Base-by-base conservation (phyloP, 2,888 invertebrate species). In the Laothoe populi region DNA sequence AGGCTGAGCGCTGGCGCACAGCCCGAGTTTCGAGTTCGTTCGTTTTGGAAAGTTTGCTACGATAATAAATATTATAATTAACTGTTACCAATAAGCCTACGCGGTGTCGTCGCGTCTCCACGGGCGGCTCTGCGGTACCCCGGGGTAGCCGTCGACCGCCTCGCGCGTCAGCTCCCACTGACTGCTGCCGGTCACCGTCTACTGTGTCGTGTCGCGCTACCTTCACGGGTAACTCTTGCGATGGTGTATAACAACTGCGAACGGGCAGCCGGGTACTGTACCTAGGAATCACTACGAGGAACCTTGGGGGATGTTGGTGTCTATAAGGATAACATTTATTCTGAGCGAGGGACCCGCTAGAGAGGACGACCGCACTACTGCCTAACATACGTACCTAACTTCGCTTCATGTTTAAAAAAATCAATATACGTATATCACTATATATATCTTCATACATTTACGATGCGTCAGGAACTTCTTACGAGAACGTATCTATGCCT, bases 1-100 rank as follows among this genome's bases (percentile, higher is more conserved):
- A 95, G 95, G 95, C 92, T 92, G 92, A 82, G 92, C 90, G 91
- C 92, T 83, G 79, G 86, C 91, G 92, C 93, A 82, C 90, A 92
- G 92, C 93, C 93, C 93, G 90, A 93, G 89, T 93, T 92, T 93
- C 92, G 93, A 93, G 93, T 93, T 93, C 90, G 93, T 93, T 93
- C 93, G 93, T 93, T 93, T 93, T 93, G 93, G 93, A 93, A 93
- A 91, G 92, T 91, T 90, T 84, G 91, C 93, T 93, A 93, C 92
- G 84, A 92, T 93, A 92, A 88, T 92, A 88, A 88, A 87, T 91
- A 92, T 88, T 91, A 92, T 91, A 91, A 92, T 92, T 91, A 91
- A 90, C 83, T 79, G 86, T 92, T 91, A 92, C 83, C 90, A 87
- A 90, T 91, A 92, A 92, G 91, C 92, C 92, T 91, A 92, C 90